These are phyloP conservation scores for Pangasius mekongensis DNA, from an alignment of 2,797 vertebrate species.

Conservation along the genomic window DNA sequence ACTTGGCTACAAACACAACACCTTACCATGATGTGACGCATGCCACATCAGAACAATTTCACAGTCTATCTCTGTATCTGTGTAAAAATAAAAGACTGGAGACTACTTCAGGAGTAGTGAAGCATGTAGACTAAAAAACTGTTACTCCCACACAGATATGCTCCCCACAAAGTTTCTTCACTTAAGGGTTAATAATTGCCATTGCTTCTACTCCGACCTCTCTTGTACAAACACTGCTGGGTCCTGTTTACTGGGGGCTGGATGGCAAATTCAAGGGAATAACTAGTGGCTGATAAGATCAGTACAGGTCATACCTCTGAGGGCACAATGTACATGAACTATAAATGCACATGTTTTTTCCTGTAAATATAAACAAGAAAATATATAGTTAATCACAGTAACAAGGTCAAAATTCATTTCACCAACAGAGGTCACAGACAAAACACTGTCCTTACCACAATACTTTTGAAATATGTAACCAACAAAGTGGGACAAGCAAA, in stretches of 20 bases:
- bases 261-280: slow-evolving; percentile 30
- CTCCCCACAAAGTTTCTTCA: not conserved
- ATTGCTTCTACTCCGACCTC: slow-evolving; percentile 20
- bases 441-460: not conserved
- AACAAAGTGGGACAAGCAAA: not conserved
- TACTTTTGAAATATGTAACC: not conserved
- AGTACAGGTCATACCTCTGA: not conserved
- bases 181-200: slow-evolving; percentile 50
- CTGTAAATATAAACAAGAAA: not conserved
- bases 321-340: not conserved
- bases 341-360: not conserved
- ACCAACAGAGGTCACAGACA: not conserved
- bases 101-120: not conserved
- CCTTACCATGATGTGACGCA: not conserved
- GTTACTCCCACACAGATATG: not conserved
- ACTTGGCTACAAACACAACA: slow-evolving; percentile 22
- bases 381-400: not conserved
- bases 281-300: not conserved
- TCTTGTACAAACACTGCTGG: slow-evolving; percentile 10
- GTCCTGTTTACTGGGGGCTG: slow-evolving; percentile 20
- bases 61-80: not conserved
- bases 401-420: slow-evolving; percentile 1
- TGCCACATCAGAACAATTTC: slow-evolving; percentile 9
- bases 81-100: not conserved
- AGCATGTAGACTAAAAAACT: not conserved